Evolutionary conservation across 2,888 invertebrate species (phyloP).

Genomic region (Latheticus oryzae): DNA sequence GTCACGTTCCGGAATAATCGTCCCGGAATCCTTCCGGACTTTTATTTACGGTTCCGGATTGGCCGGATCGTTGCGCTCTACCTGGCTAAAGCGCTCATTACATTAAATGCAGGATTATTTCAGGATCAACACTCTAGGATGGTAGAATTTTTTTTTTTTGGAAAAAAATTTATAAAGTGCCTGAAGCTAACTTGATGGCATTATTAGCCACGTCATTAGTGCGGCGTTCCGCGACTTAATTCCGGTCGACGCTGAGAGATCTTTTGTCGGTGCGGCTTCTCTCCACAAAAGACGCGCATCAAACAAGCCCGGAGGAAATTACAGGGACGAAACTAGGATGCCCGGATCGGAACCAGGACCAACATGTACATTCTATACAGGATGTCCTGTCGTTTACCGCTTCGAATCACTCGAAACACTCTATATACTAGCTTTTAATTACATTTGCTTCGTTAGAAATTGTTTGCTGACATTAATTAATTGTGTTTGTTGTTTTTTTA

Average conservation of each 20-base stretch:
- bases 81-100: constrained; percentile 32
- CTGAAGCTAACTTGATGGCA: constrained; percentile 3
- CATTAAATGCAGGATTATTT: constrained; percentile 34
- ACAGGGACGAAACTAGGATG: background rate
- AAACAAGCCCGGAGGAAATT: constrained; percentile 19
- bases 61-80: constrained; percentile 22
- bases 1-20: constrained; percentile 35
- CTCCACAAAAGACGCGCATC: constrained; percentile 25
- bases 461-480: no score
- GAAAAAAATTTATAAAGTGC: no score
- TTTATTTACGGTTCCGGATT: constrained; percentile 36
- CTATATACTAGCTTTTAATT: no score
- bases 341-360: background rate
- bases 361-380: background rate
- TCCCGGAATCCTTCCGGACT: constrained; percentile 27
- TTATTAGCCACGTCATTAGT: constrained; percentile 30
- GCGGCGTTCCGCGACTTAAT: constrained; percentile 29
- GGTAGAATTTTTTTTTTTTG: no score
- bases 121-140: constrained; percentile 22
- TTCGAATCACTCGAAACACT: no score
- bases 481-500: no score
- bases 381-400: background rate
- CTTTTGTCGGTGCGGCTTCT: constrained; percentile 10
- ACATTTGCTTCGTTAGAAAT: no score
- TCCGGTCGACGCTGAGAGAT: constrained; percentile 17